phyloP scores from a whole-genome alignment of 1,140 invertebrate species.

The Orius laevigatus region DNA sequence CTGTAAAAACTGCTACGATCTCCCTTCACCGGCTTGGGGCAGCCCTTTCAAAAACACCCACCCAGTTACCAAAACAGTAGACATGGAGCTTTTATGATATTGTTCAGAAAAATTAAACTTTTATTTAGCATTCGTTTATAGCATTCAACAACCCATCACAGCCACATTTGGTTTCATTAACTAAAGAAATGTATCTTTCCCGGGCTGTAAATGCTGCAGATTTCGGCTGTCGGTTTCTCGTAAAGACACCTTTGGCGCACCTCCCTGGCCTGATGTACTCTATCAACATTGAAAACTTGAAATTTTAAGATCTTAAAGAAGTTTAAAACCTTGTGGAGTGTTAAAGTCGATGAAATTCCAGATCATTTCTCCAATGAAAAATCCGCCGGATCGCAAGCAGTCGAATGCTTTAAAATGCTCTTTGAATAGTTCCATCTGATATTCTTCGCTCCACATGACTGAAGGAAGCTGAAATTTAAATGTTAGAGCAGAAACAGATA shows the following conservation, averaged over 20 bases:
- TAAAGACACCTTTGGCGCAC: slow-evolving; percentile 49
- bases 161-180: too few species aligned
- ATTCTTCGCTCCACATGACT: slow-evolving; percentile 46
- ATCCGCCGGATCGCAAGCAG: slow-evolving; percentile 27
- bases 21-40: slow-evolving; percentile 13
- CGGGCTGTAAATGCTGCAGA: slow-evolving; percentile 35
- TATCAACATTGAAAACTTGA: slow-evolving; percentile 19
- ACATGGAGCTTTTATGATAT: not conserved
- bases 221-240: slow-evolving; percentile 44
- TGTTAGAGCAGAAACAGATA: not conserved
- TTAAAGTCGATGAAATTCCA: slow-evolving; percentile 60
- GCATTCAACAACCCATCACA: too few species aligned
- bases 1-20: slow-evolving; percentile 34
- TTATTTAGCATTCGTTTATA: too few species aligned
- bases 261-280: slow-evolving; percentile 37
- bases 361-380: slow-evolving; percentile 48
- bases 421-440: slow-evolving; percentile 38
- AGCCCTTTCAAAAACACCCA: slow-evolving; percentile 18
- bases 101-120: too few species aligned
- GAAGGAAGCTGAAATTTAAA: slow-evolving; percentile 31
- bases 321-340: slow-evolving; percentile 34
- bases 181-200: slow-evolving; percentile 24
- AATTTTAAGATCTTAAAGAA: slow-evolving; percentile 1
- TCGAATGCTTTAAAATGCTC: slow-evolving; percentile 42
- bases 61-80: not conserved